Conservation (phyloP, 2,888 invertebrate species). For the Nebria salina region DNA sequence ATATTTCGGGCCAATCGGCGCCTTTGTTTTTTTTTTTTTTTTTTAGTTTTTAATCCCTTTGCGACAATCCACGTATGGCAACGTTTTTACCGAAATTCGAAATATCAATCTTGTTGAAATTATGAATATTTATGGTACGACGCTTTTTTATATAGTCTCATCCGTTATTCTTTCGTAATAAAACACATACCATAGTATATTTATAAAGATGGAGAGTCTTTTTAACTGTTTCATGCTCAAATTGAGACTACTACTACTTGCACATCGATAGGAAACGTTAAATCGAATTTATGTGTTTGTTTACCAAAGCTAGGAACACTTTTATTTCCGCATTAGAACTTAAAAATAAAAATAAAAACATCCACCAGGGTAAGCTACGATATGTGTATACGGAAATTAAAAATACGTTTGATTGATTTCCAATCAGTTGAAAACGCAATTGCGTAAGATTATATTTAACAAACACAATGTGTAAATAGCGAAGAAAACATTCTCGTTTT, state of each 20-base stretch:
- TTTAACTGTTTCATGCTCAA: not conserved
- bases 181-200: not conserved
- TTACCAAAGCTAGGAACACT: not conserved
- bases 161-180: not conserved
- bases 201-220: not conserved
- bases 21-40: not conserved
- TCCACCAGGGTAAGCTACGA: not conserved
- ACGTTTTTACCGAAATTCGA: not conserved
- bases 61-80: not conserved
- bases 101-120: not conserved
- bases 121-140: not conserved
- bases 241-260: not conserved
- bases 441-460: too few relatives aligned
- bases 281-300: not conserved
- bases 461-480: too few relatives aligned
- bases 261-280: not conserved
- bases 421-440: too few relatives aligned
- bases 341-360: not conserved
- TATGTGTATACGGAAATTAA: too few relatives aligned
- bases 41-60: not conserved
- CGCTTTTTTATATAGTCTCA: not conserved
- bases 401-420: too few relatives aligned
- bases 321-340: not conserved
- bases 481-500: too few relatives aligned
- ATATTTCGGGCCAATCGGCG: not conserved